phyloP scores from a whole-genome alignment of 1,140 invertebrate genomes.

The Trachymyrmex cornetzi region DNA sequence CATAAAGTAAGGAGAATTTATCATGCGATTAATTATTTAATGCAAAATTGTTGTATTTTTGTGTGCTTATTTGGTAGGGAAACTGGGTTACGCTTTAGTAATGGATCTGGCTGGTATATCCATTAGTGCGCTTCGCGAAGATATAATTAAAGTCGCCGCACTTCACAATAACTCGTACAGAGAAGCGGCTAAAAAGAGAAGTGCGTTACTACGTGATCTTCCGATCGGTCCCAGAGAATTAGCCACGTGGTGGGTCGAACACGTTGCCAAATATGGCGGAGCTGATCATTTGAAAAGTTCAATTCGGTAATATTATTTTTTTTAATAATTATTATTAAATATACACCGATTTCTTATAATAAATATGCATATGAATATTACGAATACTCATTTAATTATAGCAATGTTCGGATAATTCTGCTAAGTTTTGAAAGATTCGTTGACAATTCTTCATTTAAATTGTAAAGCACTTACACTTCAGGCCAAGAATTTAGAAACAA shows the following conservation, averaged over 20 bases:
- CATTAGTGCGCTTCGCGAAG: slow-evolving; percentile 79
- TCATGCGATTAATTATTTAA: neutral
- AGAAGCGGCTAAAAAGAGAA: slow-evolving; percentile 79
- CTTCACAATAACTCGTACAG: slow-evolving; percentile 79
- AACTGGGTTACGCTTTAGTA: slow-evolving; percentile 81
- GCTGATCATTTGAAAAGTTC: slow-evolving; percentile 84
- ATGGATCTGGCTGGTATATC: slow-evolving; percentile 81
- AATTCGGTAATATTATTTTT: slow-evolving; percentile 74
- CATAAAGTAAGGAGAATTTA: neutral
- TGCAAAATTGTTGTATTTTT: neutral
- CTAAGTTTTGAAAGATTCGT: neutral
- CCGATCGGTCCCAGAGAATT: slow-evolving; percentile 82
- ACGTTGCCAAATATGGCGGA: slow-evolving; percentile 84
- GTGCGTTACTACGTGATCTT: slow-evolving; percentile 82
- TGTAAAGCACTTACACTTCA: neutral
- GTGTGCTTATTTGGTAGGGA: slow-evolving; percentile 70
- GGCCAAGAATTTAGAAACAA: no score
- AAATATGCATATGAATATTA: neutral
- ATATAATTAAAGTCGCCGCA: slow-evolving; percentile 79
- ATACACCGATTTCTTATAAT: neutral
- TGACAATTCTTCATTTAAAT: neutral
- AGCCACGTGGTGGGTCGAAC: slow-evolving; percentile 86
- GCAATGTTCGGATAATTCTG: neutral
- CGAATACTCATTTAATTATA: neutral
- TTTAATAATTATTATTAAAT: neutral